Evolutionary conservation across 2,888 invertebrate genomes (phyloP).

Genomic region (Aphodius sticticus): DNA sequence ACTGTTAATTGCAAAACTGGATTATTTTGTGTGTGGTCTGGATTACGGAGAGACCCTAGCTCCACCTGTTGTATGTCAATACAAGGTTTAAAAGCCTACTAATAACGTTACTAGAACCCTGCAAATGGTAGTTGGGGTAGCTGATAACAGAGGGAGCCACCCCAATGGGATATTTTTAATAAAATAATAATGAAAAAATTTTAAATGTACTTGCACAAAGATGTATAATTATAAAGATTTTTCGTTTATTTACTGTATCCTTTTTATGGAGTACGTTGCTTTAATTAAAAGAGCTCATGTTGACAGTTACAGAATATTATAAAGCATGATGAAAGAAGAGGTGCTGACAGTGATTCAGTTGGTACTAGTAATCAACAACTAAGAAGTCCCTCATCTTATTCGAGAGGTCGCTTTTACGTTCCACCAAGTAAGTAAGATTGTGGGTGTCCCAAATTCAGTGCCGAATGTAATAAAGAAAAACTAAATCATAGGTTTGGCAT

Average conservation of each 20-base stretch:
- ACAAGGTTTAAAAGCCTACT: background rate
- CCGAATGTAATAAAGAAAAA: background rate
- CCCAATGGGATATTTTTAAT: background rate
- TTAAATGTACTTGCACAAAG: too few species aligned
- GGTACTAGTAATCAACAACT: background rate
- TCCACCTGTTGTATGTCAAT: background rate
- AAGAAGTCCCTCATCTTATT: constrained; percentile 19
- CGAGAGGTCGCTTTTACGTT: constrained; percentile 23
- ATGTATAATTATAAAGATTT: too few species aligned
- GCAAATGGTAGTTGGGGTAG: background rate
- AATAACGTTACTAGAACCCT: background rate
- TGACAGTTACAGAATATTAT: constrained; percentile 45
- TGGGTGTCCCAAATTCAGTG: background rate
- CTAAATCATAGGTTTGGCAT: too few species aligned
- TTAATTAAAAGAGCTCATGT: too few species aligned
- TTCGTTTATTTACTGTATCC: too few species aligned
- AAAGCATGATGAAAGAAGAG: constrained; percentile 49
- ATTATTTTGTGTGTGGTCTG: too few species aligned
- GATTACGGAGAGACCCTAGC: background rate
- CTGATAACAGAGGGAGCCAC: background rate
- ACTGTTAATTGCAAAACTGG: too few species aligned
- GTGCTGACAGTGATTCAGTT: constrained; percentile 33
- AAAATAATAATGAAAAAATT: too few species aligned
- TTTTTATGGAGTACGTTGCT: too few species aligned
- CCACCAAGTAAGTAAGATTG: constrained; percentile 27